These are phyloP conservation scores for Lateolabrax maculatus DNA, from an alignment of 2,797 vertebrate genomes.

Conservation along the genomic window DNA sequence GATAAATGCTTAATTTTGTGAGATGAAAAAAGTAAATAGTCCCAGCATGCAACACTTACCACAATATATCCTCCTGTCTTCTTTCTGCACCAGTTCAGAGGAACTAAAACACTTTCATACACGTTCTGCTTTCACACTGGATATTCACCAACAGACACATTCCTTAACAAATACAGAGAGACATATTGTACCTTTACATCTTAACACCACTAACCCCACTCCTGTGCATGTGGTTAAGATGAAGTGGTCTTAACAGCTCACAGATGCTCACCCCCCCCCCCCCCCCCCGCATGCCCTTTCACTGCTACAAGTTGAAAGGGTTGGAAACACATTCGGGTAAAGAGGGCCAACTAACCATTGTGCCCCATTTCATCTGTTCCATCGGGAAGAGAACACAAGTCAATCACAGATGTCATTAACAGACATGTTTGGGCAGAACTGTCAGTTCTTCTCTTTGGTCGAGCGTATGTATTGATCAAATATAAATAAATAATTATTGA, in stretches of 20 bases:
- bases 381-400: constrained; percentile 61
- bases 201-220: constrained; percentile 56
- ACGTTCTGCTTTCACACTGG: constrained; percentile 9
- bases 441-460: not conserved
- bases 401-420: constrained; percentile 60
- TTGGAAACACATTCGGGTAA: constrained; percentile 62
- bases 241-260: constrained; percentile 81
- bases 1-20: not conserved
- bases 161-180: constrained; percentile 44
- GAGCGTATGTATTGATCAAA: not conserved
- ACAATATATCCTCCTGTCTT: not conserved
- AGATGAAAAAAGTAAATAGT: constrained; percentile 56
- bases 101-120: constrained; percentile 2
- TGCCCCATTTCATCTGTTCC: constrained; percentile 42
- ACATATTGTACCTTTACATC: constrained; percentile 53
- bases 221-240: constrained; percentile 70
- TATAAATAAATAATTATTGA: no score
- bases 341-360: constrained; percentile 50
- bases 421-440: not conserved
- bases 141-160: constrained; percentile 29
- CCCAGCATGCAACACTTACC: constrained; percentile 50
- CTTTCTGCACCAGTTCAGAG: constrained; percentile 18
- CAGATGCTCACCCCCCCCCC: constrained; percentile 85
- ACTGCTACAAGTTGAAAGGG: constrained; percentile 72
- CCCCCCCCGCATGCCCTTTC: no score